Evolutionary conservation across 2,888 invertebrate species (phyloP).

Genomic region (Lycophotia porphyrea): DNA sequence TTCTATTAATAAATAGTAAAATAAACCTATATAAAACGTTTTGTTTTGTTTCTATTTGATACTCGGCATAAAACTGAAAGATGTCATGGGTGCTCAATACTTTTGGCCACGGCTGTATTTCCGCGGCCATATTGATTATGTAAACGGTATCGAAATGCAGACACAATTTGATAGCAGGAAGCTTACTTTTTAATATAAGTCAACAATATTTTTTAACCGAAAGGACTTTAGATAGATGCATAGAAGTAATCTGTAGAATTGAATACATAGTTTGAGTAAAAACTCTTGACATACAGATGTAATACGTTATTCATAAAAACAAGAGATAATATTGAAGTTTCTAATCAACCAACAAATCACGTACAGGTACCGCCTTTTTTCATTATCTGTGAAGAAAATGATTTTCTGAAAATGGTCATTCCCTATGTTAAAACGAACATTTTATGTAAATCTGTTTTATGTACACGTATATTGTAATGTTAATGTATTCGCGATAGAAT

Average conservation of each 20-base stretch:
- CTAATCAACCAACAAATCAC: neutral
- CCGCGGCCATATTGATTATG: slow-evolving; percentile 35
- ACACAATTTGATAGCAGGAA: slow-evolving; percentile 2
- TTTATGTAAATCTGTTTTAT: slow-evolving; percentile 42
- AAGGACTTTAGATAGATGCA: neutral
- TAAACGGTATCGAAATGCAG: slow-evolving; percentile 14
- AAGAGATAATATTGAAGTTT: neutral
- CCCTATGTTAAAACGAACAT: slow-evolving; percentile 14
- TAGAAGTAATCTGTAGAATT: neutral
- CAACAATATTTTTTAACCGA: neutral
- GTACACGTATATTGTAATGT: slow-evolving; percentile 57
- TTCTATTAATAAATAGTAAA: too few relatives aligned
- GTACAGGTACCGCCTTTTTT: neutral
- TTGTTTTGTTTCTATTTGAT: too few relatives aligned
- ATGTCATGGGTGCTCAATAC: too few relatives aligned
- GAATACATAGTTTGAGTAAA: neutral
- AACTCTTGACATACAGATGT: neutral
- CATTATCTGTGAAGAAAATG: neutral
- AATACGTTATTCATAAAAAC: neutral
- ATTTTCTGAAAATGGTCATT: neutral
- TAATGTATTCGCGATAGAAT: slow-evolving; percentile 73
- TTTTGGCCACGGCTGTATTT: too few relatives aligned
- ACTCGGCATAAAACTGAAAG: too few relatives aligned
- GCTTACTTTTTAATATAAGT: too few relatives aligned
- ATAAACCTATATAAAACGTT: too few relatives aligned